Evolutionary conservation across 2,113 vertebrate species (phyloP), one percentile per base, ranked within the genome.

Genomic region (Casuarius casuarius): DNA sequence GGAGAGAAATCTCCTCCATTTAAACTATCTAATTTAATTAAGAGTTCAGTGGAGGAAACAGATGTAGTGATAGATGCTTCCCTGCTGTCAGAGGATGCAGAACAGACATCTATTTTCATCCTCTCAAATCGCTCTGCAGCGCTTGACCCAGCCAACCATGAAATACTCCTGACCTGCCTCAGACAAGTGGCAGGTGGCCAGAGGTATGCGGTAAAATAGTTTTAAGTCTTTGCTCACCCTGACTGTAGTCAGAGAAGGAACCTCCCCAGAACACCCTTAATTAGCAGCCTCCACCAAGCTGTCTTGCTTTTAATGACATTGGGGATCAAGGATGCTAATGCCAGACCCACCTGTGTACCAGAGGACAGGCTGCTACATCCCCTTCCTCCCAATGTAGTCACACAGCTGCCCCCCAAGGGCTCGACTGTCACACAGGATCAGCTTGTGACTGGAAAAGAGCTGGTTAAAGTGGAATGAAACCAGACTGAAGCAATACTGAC

Each of bases 1-100:
- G 68, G 17, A 59, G 26, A 85, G 83, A 66, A 63, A 78, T 12
- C 46, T 67, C 42, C n/a, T 80, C 31, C 12, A 56, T 61, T 78
- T 59, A 56, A 88, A 93, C 31, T 38, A 58, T 26, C 75, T 94
- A 89, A 92, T 92, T 82, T 93, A 95, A 61, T 51, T 72, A 80
- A 90, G 68, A 81, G 79, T 81, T 87, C 56, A 87, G 44, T 0
- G 1, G 56, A 72, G 51, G 72, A 90, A 90, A 86, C 42, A 77
- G 66, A 73, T 38, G 54, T 61, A 33, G 68, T 28, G 42, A 88
- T 59, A 90, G 88, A 92, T 61, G 65, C 31, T 83, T 56, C 31
- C 51, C 61, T 78, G 76, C 72, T 95, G 88, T 77, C 75, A 86
- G 59, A 74, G 72, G 85, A 96, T 71, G 63, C 56, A 90, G 54